phyloP scores from a whole-genome alignment of 2,113 vertebrate genomes.

The Strigops habroptila region DNA sequence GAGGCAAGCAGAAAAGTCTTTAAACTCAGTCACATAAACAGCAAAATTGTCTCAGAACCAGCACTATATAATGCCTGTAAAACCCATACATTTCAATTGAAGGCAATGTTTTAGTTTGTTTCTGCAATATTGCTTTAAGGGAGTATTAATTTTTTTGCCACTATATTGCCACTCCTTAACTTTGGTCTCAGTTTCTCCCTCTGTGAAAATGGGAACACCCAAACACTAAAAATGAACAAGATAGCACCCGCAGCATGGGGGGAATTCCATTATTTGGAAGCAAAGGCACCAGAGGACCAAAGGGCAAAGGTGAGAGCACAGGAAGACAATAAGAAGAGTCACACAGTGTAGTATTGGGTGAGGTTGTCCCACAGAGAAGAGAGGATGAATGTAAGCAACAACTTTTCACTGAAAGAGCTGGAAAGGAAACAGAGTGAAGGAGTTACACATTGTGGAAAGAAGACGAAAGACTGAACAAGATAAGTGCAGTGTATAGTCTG shows the following conservation, averaged over 20 bases:
- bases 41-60: background rate
- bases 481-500: background rate
- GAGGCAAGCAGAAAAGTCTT: background rate
- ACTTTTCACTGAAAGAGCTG: background rate
- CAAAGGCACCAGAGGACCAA: rapidly evolving
- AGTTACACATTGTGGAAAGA: background rate
- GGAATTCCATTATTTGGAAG: background rate
- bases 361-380: background rate
- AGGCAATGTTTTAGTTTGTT: background rate
- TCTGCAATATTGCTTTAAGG: background rate
- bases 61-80: background rate
- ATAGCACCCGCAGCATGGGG: background rate
- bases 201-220: background rate
- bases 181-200: background rate
- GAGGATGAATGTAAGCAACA: background rate
- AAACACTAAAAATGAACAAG: background rate
- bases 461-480: background rate
- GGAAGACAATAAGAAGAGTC: background rate
- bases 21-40: background rate
- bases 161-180: background rate
- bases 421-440: background rate
- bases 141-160: background rate
- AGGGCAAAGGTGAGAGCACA: background rate
- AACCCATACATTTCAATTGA: background rate
- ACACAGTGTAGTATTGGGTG: background rate